Conservation (phyloP, 2,113 vertebrate genomes). For the Cercocebus atys region DNA sequence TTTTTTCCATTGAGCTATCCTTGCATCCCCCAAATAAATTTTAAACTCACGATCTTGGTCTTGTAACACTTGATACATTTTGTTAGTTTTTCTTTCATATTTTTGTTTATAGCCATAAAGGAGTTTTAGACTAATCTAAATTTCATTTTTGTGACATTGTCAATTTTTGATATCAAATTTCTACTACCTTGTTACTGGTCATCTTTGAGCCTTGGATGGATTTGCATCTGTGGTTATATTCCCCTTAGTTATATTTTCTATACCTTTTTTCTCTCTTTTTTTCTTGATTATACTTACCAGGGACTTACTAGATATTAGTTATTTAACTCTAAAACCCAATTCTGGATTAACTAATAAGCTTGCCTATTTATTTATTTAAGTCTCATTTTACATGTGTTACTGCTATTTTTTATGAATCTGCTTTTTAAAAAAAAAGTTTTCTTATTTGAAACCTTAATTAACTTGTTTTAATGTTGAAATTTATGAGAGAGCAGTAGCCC, state of each 20-base stretch:
- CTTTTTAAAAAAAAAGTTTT: background rate
- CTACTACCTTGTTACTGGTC: background rate
- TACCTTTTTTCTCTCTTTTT: background rate
- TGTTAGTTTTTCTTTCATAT: background rate
- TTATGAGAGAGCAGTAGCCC: background rate
- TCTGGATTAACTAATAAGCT: background rate
- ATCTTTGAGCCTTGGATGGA: background rate
- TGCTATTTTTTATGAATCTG: background rate
- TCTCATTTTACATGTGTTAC: background rate
- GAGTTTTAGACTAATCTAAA: background rate
- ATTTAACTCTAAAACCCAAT: slow-evolving; percentile 12
- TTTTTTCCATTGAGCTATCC: background rate
- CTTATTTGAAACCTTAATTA: background rate
- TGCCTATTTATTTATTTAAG: background rate
- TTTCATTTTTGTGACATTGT: slow-evolving; percentile 28
- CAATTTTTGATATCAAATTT: slow-evolving; percentile 24
- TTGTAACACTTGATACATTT: background rate
- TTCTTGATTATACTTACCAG: background rate
- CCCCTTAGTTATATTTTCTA: background rate
- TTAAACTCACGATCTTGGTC: slow-evolving; percentile 2
- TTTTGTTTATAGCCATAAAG: background rate
- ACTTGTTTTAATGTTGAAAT: background rate
- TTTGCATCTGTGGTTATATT: background rate
- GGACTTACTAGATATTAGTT: slow-evolving; percentile 4
- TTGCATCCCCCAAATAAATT: slow-evolving; percentile 4